Conservation (phyloP, 2,113 vertebrate genomes). For the Cynoglossus semilaevis region DNA sequence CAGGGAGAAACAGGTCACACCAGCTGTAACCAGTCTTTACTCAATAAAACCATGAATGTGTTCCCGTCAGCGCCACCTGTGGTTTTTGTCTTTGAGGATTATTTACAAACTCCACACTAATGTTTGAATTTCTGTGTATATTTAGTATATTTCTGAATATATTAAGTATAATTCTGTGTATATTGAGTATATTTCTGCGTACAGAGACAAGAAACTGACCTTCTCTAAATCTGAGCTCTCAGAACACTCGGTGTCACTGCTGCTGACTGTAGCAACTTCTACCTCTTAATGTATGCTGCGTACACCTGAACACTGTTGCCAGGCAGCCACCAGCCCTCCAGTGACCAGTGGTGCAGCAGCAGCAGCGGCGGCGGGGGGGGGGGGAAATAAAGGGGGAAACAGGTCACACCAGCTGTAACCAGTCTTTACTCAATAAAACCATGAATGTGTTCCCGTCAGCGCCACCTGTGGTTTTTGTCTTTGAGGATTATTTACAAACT, state of each 20-base stretch:
- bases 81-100: conserved; percentile 6
- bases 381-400: conserved; percentile 58
- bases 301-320: conserved; percentile 40
- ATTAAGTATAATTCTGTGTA: too few species aligned
- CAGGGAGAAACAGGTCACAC: conserved; percentile 60
- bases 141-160: too few species aligned
- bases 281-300: not conserved
- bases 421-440: conserved; percentile 74
- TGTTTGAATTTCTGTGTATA: too few species aligned
- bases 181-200: too few species aligned
- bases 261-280: not conserved
- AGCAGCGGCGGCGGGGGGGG: conserved; percentile 34
- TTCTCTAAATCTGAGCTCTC: too few species aligned
- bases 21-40: conserved; percentile 74
- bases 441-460: conserved; percentile 71
- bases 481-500: not conserved
- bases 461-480: conserved; percentile 6
- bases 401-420: conserved; percentile 73
- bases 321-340: conserved; percentile 41
- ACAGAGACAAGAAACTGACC: too few species aligned
- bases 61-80: conserved; percentile 50
- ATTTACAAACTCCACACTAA: too few species aligned
- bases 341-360: conserved; percentile 19
- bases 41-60: conserved; percentile 77
- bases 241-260: not conserved